A percentile compares a stretch with the other conserved stretches of the same genome.
phyloP scores from a whole-genome alignment of 2,797 vertebrate species.

The Leucoraja ocellata region DNA sequence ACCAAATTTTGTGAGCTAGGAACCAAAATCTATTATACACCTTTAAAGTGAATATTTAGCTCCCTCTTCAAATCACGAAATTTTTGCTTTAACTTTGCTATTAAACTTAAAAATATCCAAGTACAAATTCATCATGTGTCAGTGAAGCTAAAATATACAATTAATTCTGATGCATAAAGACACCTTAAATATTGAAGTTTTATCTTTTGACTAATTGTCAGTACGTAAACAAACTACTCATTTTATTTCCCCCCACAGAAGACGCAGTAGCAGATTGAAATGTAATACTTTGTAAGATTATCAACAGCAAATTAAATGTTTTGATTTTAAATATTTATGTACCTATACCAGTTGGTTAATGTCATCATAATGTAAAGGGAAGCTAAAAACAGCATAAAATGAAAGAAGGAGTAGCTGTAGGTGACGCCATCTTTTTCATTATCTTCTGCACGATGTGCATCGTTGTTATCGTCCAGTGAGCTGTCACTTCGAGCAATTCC shows the following conservation, averaged over 20 bases:
- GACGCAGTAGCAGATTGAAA: background rate
- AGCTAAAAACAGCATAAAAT: constrained; percentile 97
- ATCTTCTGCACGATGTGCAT: constrained; percentile 72
- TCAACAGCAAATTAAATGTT: background rate
- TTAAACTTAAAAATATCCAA: too few relatives aligned
- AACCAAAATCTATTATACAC: too few relatives aligned
- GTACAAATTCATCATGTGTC: background rate
- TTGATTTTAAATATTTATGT: constrained; percentile 38
- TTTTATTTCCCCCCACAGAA: too few relatives aligned
- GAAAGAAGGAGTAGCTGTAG: constrained; percentile 97
- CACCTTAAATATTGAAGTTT: too few relatives aligned
- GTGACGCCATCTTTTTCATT: constrained; percentile 91
- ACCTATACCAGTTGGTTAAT: constrained; percentile 97
- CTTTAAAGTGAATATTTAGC: background rate
- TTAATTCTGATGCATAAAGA: background rate
- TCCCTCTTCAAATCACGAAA: background rate
- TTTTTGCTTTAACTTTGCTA: background rate
- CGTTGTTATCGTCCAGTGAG: constrained; percentile 67
- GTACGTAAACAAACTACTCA: too few relatives aligned
- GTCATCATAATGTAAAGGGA: constrained; percentile 99
- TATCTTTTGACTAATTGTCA: too few relatives aligned
- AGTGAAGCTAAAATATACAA: background rate
- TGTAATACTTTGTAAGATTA: too few relatives aligned
- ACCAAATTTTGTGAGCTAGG: background rate
- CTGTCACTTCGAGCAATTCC: constrained; percentile 66